Conservation (phyloP, 2,888 invertebrate species). For the Drosophila nr. perissopoda region DNA sequence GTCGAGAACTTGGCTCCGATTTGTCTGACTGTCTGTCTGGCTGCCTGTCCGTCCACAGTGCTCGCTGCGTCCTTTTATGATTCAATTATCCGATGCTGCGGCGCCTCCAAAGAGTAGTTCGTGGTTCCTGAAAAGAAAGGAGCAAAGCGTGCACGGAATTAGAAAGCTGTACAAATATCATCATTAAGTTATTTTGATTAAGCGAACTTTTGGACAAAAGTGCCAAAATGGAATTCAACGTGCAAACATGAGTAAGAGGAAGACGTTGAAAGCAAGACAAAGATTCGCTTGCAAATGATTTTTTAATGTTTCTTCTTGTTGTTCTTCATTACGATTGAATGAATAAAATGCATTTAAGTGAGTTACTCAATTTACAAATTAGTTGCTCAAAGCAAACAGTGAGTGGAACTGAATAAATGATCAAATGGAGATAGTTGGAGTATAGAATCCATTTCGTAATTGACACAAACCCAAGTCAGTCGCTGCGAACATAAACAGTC, state of each 20-base stretch:
- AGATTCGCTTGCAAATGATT: constrained; percentile 32
- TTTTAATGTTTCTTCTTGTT: constrained; percentile 47
- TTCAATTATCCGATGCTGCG: constrained; percentile 64
- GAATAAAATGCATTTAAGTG: constrained; percentile 3
- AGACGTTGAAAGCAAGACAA: constrained; percentile 4
- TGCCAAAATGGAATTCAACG: constrained; percentile 57
- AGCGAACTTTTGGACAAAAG: constrained; percentile 66
- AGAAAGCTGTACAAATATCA: constrained; percentile 70
- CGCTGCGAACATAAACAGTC: constrained; percentile 34
- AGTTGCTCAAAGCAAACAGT: constrained; percentile 4
- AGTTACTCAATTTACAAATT: constrained; percentile 21
- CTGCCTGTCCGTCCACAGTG: constrained; percentile 16
- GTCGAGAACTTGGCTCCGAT: constrained; percentile 52
- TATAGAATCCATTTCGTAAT: background rate
- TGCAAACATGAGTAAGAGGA: constrained; percentile 3
- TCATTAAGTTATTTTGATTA: constrained; percentile 81
- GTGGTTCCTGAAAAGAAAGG: constrained; percentile 37
- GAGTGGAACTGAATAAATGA: constrained; percentile 13
- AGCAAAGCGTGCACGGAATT: constrained; percentile 38
- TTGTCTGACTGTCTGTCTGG: constrained; percentile 16
- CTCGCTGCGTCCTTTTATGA: constrained; percentile 50
- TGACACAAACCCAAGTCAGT: background rate
- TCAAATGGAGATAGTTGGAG: constrained; percentile 1
- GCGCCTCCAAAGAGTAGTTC: constrained; percentile 63
- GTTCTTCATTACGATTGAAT: constrained; percentile 4